Evolutionary conservation across 2,888 invertebrate species (phyloP).

Genomic region (Drosophila siamana): DNA sequence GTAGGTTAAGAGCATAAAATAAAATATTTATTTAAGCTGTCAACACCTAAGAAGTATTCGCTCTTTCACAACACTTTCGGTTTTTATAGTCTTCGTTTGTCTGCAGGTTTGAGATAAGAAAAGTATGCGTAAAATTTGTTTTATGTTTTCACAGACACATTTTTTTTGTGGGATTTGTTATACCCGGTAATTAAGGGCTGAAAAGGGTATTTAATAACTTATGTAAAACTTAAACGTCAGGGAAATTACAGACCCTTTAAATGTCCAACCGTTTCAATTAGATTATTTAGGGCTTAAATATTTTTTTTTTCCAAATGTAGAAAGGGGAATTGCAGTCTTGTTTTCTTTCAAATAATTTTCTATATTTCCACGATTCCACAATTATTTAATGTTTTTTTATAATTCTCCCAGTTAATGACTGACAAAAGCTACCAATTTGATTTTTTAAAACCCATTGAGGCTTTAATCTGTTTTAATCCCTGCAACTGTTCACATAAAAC

Average conservation of each 20-base stretch:
- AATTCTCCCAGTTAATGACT: too few species aligned
- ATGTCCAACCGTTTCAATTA: background rate
- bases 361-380: too few species aligned
- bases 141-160: too few species aligned
- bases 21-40: conserved; percentile 1
- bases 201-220: background rate
- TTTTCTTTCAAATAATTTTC: too few species aligned
- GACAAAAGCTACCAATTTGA: background rate
- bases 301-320: too few species aligned
- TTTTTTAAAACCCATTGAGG: background rate
- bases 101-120: background rate
- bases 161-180: background rate
- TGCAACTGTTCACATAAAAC: background rate
- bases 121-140: background rate
- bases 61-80: background rate
- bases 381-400: too few species aligned
- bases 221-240: too few species aligned
- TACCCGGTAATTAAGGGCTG: background rate
- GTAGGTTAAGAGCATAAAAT: background rate
- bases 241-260: too few species aligned
- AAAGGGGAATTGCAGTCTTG: too few species aligned
- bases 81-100: background rate
- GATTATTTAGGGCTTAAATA: too few species aligned
- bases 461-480: background rate
- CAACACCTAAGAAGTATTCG: background rate